Conservation (phyloP, 30 jellyfish, hydroid and myxozoan species). For the Thelohanellus kitauei region DNA sequence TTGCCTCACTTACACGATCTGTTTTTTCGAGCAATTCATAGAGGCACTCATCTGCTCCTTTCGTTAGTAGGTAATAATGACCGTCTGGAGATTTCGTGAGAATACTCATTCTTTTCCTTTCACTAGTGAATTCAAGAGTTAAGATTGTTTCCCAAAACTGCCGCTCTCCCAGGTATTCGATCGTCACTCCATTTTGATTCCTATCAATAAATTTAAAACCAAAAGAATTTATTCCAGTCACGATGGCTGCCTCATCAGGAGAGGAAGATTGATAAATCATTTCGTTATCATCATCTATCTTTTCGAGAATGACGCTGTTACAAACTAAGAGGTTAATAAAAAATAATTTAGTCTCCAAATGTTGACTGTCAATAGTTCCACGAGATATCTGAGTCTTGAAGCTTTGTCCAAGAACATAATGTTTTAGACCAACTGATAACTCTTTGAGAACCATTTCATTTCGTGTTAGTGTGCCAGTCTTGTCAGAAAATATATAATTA, state of each 20-base stretch:
- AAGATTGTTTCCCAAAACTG: not conserved
- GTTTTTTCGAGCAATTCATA: not conserved
- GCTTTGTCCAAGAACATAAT: not conserved
- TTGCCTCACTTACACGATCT: too few relatives aligned
- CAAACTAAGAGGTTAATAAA: not conserved
- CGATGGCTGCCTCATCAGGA: not conserved
- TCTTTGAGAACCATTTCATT: constrained; percentile 23
- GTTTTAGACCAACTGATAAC: not conserved
- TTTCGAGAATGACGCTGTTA: not conserved
- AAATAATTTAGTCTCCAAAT: too few relatives aligned
- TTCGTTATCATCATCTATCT: not conserved
- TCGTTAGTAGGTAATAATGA: constrained; percentile 15
- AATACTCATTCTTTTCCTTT: constrained; percentile 47
- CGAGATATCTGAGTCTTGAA: too few relatives aligned
- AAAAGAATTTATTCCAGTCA: not conserved
- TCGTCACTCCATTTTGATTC: too few relatives aligned
- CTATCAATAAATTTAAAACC: not conserved
- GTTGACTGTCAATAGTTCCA: too few relatives aligned
- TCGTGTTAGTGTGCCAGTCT: constrained; percentile 64
- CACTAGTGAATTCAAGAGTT: constrained; percentile 5
- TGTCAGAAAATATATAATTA: constrained; percentile 46
- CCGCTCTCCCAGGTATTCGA: too few relatives aligned
- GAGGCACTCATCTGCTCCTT: constrained; percentile 31
- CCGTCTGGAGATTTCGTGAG: constrained; percentile 35
- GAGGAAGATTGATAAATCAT: not conserved